phyloP scores from a whole-genome alignment of 2,113 vertebrate genomes.

The Takifugu bimaculatus region DNA sequence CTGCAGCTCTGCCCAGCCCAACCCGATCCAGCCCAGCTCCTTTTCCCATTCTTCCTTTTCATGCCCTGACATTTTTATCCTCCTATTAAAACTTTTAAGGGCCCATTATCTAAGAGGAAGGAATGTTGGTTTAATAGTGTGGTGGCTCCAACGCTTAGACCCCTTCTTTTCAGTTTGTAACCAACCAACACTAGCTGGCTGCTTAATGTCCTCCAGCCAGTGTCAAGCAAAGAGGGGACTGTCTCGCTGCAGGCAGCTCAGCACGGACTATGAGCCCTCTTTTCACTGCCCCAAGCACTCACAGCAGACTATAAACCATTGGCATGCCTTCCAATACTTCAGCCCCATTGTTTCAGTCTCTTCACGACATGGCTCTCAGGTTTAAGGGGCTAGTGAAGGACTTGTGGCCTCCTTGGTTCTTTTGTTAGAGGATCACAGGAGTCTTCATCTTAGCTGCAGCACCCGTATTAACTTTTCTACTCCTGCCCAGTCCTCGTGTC shows the following conservation, averaged over 20 bases:
- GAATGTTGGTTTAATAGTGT: constrained; percentile 75
- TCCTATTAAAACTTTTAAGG: constrained; percentile 76
- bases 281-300: constrained; percentile 48
- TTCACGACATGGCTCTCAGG: constrained; percentile 45
- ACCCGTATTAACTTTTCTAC: constrained; percentile 27
- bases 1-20: constrained; percentile 36
- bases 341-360: constrained; percentile 52
- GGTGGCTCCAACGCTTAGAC: constrained; percentile 62
- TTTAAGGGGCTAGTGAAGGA: constrained; percentile 48
- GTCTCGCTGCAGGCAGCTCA: constrained; percentile 46
- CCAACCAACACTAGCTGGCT: constrained; percentile 41
- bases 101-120: constrained; percentile 74
- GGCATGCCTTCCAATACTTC: constrained; percentile 61
- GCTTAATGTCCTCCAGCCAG: constrained; percentile 49
- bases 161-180: constrained; percentile 64
- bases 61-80: constrained; percentile 76
- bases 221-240: constrained; percentile 27
- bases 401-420: constrained; percentile 38
- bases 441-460: constrained; percentile 15
- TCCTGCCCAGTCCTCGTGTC: constrained; percentile 16
- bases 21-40: constrained; percentile 39
- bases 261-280: constrained; percentile 36
- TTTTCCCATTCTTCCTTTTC: constrained; percentile 60
- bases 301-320: constrained; percentile 64
- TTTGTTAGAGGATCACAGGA: constrained; percentile 52